Conservation (phyloP, 35 echinoderm and acorn worm species). For the Eucidaris tribuloides region DNA sequence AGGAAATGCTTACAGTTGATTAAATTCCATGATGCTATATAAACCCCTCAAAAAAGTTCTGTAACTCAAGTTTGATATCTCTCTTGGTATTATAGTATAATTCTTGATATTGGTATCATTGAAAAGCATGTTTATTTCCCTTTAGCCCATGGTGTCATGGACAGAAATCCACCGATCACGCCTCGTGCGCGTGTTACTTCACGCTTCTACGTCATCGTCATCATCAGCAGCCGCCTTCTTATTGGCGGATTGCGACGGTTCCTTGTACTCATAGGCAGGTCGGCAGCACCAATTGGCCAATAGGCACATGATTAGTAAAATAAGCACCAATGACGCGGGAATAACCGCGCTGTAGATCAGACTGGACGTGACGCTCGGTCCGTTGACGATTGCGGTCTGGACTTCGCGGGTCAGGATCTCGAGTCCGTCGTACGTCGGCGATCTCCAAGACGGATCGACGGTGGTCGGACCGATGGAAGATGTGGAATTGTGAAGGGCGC, state of each 20-base stretch:
- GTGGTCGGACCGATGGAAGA: background rate
- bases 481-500: background rate
- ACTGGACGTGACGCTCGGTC: conserved; percentile 57
- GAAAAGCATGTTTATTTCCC: no score
- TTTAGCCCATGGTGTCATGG: no score
- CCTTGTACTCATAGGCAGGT: background rate
- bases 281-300: conserved; percentile 67
- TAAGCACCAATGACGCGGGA: conserved; percentile 33
- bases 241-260: background rate
- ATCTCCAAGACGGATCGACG: background rate
- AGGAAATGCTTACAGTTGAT: no score
- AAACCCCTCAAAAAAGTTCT: no score
- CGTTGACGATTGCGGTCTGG: conserved; percentile 60
- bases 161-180: no score
- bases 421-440: conserved; percentile 48
- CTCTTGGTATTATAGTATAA: no score
- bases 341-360: conserved; percentile 39
- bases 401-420: conserved; percentile 30
- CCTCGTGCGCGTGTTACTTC: background rate
- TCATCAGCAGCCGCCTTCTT: background rate
- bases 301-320: conserved; percentile 58
- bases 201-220: background rate
- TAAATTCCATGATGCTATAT: no score
- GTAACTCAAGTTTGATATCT: no score
- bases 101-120: no score